phyloP scores from a whole-genome alignment of 2,888 invertebrate species.

The Mayetiola destructor region DNA sequence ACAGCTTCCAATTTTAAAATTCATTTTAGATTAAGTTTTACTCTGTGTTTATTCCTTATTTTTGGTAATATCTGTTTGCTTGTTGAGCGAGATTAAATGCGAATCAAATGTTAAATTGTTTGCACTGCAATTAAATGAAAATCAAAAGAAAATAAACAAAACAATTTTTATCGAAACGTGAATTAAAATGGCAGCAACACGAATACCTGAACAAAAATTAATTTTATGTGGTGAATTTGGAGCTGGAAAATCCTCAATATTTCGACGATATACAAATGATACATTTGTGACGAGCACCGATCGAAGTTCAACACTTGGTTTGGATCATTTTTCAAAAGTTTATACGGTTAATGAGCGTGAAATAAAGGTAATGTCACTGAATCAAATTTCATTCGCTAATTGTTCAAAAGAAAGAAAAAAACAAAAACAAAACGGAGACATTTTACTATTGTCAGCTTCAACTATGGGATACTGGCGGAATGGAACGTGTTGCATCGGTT shows the following conservation, averaged over 20 bases:
- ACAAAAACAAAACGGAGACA: too few species aligned
- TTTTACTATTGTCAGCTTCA: conserved; percentile 67
- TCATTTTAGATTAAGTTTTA: neutral
- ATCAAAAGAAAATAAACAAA: neutral
- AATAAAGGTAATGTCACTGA: conserved; percentile 49
- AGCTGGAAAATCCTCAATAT: conserved; percentile 87
- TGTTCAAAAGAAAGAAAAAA: too few species aligned
- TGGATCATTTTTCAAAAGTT: conserved; percentile 78
- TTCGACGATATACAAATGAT: conserved; percentile 78
- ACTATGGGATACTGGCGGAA: conserved; percentile 93
- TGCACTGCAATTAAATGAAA: neutral
- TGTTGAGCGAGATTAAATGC: too few species aligned
- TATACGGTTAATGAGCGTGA: conserved; percentile 61
- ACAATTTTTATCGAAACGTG: too few species aligned
- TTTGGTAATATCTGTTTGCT: neutral
- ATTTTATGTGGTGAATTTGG: conserved; percentile 93
- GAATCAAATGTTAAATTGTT: neutral
- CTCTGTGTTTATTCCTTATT: neutral
- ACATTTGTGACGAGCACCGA: conserved; percentile 73
- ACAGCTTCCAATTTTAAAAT: neutral
- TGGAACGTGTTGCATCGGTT: conserved; percentile 90
- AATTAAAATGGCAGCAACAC: conserved; percentile 57
- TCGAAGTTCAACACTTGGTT: conserved; percentile 73
- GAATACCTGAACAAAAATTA: conserved; percentile 76
- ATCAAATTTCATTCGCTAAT: neutral